Conservation (phyloP, 1,140 invertebrate species). For the Philopotamus ludificatus region DNA sequence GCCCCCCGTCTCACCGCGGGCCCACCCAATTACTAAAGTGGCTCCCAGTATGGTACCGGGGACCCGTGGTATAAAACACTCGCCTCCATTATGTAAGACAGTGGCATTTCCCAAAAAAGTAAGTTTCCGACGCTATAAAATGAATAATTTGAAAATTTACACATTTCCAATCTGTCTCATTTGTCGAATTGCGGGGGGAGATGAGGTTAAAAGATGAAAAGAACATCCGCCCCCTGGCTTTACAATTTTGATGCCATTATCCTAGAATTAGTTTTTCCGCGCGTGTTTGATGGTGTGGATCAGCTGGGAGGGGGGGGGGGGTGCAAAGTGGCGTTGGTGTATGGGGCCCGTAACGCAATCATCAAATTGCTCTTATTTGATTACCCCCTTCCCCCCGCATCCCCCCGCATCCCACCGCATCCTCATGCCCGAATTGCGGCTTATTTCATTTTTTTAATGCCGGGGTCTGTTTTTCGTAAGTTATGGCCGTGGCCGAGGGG, state of each 20-base stretch:
- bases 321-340: conserved; percentile 6
- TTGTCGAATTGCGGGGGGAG: too few species aligned
- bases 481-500: conserved; percentile 25
- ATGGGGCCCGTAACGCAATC: conserved; percentile 32
- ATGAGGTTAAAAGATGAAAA: not conserved
- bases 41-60: not conserved
- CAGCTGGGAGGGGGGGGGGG: conserved; percentile 10
- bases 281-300: conserved; percentile 18
- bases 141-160: too few species aligned
- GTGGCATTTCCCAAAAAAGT: not conserved
- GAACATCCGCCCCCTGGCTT: not conserved
- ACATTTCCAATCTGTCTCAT: too few species aligned
- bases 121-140: not conserved
- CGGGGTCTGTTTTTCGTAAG: conserved; percentile 32
- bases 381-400: conserved; percentile 28
- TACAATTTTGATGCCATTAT: conserved; percentile 35
- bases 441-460: conserved; percentile 42
- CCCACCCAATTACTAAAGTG: conserved; percentile 26
- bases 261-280: conserved; percentile 28
- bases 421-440: not conserved
- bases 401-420: not conserved
- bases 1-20: not conserved
- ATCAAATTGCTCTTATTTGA: conserved; percentile 43
- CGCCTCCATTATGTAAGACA: conserved; percentile 15
- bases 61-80: conserved; percentile 21